A percentile compares a stretch with the other conserved stretches of the same genome.
These are phyloP conservation scores for Columba janthina DNA, from an alignment of 2,113 vertebrate genomes.

Conservation along the genomic window DNA sequence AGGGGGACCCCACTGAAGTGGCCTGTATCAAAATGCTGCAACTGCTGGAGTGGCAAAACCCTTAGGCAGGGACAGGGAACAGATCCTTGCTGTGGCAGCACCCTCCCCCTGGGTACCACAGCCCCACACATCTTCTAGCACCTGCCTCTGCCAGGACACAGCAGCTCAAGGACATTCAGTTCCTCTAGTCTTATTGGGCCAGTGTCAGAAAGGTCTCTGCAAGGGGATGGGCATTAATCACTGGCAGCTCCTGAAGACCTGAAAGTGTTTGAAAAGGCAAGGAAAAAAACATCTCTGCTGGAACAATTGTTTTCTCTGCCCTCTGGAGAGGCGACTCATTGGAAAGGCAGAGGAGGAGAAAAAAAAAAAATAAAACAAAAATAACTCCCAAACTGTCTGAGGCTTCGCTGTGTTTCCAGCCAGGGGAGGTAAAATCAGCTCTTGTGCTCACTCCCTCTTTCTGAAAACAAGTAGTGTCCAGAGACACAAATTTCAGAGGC, in stretches of 20 bases:
- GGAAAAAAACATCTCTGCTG: background rate
- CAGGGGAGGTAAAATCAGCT: background rate
- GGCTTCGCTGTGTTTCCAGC: background rate
- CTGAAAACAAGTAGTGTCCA: background rate
- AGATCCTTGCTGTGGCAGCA: background rate
- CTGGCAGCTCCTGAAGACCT: background rate
- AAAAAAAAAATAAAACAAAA: background rate
- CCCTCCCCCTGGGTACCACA: background rate
- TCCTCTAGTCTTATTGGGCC: background rate
- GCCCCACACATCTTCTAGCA: background rate
- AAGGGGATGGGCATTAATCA: background rate
- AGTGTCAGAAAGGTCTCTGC: background rate
- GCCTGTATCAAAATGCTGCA: background rate
- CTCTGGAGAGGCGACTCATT: background rate
- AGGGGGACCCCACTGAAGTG: background rate
- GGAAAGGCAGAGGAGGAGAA: background rate
- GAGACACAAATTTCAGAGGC: background rate
- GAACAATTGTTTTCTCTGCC: background rate
- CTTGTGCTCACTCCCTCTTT: background rate
- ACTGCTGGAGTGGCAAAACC: background rate
- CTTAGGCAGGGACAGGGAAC: background rate
- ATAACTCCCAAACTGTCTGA: background rate
- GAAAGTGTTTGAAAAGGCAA: background rate
- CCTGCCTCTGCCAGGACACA: accelerated
- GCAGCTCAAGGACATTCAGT: background rate